These are phyloP conservation scores for Dicrostonyx torquatus DNA, from an alignment of 2,797 vertebrate species.

Conservation along the genomic window DNA sequence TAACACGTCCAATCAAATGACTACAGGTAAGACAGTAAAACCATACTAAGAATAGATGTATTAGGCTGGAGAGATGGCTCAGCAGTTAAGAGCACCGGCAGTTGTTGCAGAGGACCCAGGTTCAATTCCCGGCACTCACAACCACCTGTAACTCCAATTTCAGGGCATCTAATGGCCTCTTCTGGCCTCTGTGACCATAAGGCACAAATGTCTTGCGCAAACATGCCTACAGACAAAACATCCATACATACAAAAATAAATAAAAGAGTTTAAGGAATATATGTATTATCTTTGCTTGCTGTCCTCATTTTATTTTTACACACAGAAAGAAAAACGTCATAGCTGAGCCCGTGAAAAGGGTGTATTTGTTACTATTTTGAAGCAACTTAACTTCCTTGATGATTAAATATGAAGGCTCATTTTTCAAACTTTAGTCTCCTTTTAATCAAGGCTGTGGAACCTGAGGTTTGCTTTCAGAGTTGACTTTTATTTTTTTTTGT, in stretches of 20 bases:
- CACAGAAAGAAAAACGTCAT: neutral
- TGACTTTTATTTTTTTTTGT: neutral
- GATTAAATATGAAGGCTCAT: neutral
- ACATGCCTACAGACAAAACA: neutral
- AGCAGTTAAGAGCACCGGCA: neutral
- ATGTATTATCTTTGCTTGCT: neutral
- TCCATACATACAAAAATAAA: neutral
- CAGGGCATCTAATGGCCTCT: neutral
- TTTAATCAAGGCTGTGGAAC: neutral
- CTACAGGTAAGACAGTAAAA: neutral
- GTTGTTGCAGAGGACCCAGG: neutral
- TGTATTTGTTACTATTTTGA: neutral
- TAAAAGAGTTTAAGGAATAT: neutral
- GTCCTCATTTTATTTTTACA: neutral
- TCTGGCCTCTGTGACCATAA: neutral
- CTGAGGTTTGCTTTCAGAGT: neutral
- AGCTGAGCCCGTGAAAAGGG: neutral
- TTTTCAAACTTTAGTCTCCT: slow-evolving; percentile 26
- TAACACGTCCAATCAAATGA: neutral
- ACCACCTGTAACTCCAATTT: neutral
- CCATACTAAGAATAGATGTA: neutral
- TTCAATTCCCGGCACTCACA: neutral
- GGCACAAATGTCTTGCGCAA: neutral
- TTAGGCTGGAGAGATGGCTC: neutral
- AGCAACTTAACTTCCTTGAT: neutral